Evolutionary conservation across 2,888 invertebrate species (phyloP).

Genomic region (Parnassius smintheus): DNA sequence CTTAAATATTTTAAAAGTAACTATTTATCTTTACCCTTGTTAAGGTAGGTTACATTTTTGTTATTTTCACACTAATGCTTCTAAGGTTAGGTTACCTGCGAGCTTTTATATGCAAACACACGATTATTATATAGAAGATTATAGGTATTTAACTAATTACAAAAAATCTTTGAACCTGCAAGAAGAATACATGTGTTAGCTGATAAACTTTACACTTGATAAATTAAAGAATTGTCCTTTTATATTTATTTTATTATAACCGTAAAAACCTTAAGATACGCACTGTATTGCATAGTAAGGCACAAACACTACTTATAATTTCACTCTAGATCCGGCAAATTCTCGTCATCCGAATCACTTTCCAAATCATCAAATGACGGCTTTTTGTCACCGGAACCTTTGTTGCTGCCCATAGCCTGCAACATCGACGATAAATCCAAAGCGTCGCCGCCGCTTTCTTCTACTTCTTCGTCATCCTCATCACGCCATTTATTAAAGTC

Average conservation of each 20-base stretch:
- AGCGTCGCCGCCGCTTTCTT: constrained; percentile 71
- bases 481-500: constrained; percentile 99
- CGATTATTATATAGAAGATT: too few species aligned
- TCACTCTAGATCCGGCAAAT: constrained; percentile 88
- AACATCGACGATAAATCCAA: constrained; percentile 87
- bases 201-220: neutral
- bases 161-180: too few species aligned
- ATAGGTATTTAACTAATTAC: too few species aligned
- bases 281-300: constrained; percentile 63
- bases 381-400: constrained; percentile 79
- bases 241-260: constrained; percentile 69
- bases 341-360: constrained; percentile 90
- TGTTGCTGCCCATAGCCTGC: constrained; percentile 83
- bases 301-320: constrained; percentile 48
- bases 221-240: constrained; percentile 1
- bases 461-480: constrained; percentile 96
- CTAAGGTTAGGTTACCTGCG: too few species aligned
- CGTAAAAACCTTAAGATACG: constrained; percentile 76
- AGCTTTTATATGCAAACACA: too few species aligned
- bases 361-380: constrained; percentile 89
- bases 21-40: too few species aligned
- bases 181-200: too few species aligned
- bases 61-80: too few species aligned
- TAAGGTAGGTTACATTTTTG: too few species aligned
- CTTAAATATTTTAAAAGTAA: too few species aligned